A percentile compares a stretch with the other conserved stretches of the same genome.
Evolutionary conservation across 1,140 invertebrate genomes (phyloP).

Genomic region (Stratiolaelaps scimitus): DNA sequence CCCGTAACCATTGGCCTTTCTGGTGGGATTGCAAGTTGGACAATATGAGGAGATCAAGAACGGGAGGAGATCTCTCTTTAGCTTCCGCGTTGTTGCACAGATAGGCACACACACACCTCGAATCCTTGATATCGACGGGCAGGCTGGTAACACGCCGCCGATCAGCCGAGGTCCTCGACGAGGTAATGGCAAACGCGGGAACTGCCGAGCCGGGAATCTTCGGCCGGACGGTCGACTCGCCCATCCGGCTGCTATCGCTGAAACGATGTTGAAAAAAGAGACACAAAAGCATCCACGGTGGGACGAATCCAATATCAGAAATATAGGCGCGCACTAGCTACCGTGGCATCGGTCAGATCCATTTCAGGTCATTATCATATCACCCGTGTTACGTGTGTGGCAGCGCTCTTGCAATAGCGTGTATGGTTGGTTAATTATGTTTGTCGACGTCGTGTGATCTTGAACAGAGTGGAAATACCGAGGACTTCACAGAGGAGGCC

Average conservation of each 20-base stretch:
- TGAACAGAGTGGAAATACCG: too few relatives aligned
- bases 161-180: not conserved
- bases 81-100: too few relatives aligned
- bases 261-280: not conserved
- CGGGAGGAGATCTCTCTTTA: not conserved
- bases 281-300: not conserved
- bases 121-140: constrained; percentile 14
- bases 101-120: not conserved
- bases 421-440: too few relatives aligned
- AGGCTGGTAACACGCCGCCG: not conserved
- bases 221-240: not conserved
- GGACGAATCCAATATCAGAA: not conserved
- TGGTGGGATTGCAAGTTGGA: too few relatives aligned
- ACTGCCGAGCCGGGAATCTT: constrained; percentile 26
- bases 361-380: not conserved
- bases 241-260: not conserved
- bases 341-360: not conserved
- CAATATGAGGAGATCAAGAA: not conserved
- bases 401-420: too few relatives aligned
- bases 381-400: not conserved
- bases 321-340: not conserved
- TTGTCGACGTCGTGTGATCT: too few relatives aligned
- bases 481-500: too few relatives aligned
- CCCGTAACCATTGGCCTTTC: too few relatives aligned
- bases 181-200: not conserved